phyloP scores from a whole-genome alignment of 2,113 vertebrate species.

The Sitta europaea region DNA sequence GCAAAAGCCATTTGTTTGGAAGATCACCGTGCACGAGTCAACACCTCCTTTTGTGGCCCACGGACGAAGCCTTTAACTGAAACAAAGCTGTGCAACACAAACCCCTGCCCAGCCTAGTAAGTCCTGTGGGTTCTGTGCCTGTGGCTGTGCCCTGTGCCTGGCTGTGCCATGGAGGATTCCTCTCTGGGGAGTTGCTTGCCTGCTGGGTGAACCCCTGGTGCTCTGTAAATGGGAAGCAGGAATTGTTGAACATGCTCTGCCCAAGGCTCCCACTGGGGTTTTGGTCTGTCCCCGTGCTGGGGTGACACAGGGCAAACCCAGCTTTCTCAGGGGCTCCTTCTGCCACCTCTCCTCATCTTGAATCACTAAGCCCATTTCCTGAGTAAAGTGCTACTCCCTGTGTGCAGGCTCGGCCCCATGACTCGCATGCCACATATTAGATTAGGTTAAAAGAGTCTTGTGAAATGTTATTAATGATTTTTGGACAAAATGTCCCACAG shows the following conservation, averaged over 20 bases:
- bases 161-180: not conserved
- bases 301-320: slow-evolving; percentile 10
- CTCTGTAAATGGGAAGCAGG: not conserved
- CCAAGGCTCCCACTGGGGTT: not conserved
- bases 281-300: not conserved
- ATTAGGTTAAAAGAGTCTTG: slow-evolving; percentile 24
- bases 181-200: not conserved
- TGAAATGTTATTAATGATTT: slow-evolving; percentile 36
- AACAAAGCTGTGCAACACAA: slow-evolving; percentile 86
- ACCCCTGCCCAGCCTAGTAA: slow-evolving; percentile 93
- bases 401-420: not conserved
- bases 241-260: not conserved
- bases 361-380: slow-evolving; percentile 49
- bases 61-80: slow-evolving; percentile 77
- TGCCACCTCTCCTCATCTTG: slow-evolving; percentile 42
- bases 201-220: not conserved
- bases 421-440: slow-evolving; percentile 5
- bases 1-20: slow-evolving; percentile 89
- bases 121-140: slow-evolving; percentile 45
- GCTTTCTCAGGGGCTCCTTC: not conserved
- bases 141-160: not conserved
- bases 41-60: slow-evolving; percentile 83
- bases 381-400: slow-evolving; percentile 35
- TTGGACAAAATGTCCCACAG: not conserved
- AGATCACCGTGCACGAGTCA: slow-evolving; percentile 85